Evolutionary conservation across 2,888 invertebrate genomes (phyloP), one percentile per base, ranked within the genome.

Genomic region (Escarpia spicata): DNA sequence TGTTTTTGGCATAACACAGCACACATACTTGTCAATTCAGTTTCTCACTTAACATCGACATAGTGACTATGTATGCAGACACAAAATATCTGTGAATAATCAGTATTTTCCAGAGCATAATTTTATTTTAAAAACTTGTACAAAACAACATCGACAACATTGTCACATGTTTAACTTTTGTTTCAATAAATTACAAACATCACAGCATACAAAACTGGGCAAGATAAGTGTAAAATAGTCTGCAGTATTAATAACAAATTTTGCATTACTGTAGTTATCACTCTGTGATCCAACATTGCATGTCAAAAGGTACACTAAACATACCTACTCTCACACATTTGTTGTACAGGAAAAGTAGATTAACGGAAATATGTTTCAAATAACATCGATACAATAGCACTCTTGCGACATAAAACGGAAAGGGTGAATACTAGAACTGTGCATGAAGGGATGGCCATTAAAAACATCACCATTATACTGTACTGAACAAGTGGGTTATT

Each of bases 181-280:
- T 75, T 75, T n/a, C 75, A 75, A 75, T 75, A 75, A 75, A 26
- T 75, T 75, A 75, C 75, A 75, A 75, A 75, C 19, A 75, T 75
- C 75, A 26, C 75, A 75, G 75, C 19, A 75, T 75, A 75, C 75
- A 75, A 75, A 75, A 75, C 75, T 75, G 75, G 75, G 75, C 26
- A 75, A 75, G 75, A 75, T 75, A n/a, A 26, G 26, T 75, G 19
- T 75, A 75, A 1, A 26, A 75, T 26, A 26, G 26, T 75, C 75
- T 75, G 75, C 75, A 75, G 75, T 75, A 75, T 75, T 26, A 26
- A 26, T 19, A 6, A 75, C 6, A 75, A 75, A 19, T 10, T 10
- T 52, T 52, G 52, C 52, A 52, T 52, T 52, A 10, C 52, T 52
- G 52, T 52, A n/a, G n/a, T n/a, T 12, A 8, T 52, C 52, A 12